Conservation (phyloP, 1,140 invertebrate genomes). For the Lasaia peninsularis region DNA sequence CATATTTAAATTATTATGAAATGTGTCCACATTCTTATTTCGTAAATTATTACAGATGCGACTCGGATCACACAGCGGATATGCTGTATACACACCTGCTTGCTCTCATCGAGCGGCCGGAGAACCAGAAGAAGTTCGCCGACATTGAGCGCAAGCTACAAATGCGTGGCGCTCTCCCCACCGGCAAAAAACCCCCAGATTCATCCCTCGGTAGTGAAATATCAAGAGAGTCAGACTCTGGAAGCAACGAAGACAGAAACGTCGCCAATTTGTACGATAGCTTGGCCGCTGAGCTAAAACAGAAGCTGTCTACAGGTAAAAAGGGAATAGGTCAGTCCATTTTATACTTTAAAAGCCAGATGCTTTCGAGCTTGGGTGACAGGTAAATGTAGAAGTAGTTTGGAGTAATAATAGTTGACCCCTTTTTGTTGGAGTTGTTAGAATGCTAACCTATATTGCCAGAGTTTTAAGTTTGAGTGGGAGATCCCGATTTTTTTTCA, state of each 20-base stretch:
- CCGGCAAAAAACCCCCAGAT: constrained; percentile 75
- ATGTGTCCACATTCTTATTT: no score
- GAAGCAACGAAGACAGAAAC: constrained; percentile 84
- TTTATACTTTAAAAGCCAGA: constrained; percentile 29
- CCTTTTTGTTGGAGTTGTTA: no score
- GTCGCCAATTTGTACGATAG: constrained; percentile 88
- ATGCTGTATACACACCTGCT: constrained; percentile 90
- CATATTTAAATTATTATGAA: no score
- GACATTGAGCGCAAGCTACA: constrained; percentile 84
- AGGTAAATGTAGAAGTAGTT: neutral
- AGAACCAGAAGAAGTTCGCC: constrained; percentile 91
- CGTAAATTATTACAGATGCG: constrained; percentile 79
- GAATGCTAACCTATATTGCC: no score
- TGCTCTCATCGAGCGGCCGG: constrained; percentile 88
- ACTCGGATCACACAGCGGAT: constrained; percentile 94
- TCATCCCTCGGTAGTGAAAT: constrained; percentile 85
- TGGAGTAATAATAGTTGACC: neutral
- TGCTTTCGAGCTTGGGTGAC: neutral
- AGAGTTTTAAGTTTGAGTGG: no score
- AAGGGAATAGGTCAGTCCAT: constrained; percentile 65
- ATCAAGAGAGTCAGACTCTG: constrained; percentile 86
- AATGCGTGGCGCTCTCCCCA: constrained; percentile 72
- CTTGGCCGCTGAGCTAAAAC: constrained; percentile 92
- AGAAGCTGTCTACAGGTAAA: constrained; percentile 84
- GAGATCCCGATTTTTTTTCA: no score